phyloP scores from a whole-genome alignment of 2,113 vertebrate genomes.

The Cyphomyrus discorhynchus region DNA sequence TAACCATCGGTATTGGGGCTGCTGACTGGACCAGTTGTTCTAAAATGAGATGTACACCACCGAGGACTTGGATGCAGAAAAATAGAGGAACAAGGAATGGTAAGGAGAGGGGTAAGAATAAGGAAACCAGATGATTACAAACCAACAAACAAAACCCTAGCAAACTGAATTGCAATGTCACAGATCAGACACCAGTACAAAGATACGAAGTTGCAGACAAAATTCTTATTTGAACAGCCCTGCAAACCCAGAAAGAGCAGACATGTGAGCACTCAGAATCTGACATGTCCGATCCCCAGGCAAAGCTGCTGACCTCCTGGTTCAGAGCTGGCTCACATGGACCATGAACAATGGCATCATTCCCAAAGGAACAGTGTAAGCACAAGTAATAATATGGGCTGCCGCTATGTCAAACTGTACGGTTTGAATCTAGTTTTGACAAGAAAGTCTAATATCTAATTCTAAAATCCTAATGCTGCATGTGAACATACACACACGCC shows the following conservation, averaged over 20 bases:
- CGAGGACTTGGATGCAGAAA: not conserved
- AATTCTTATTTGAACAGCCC: not conserved
- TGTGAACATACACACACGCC: not conserved
- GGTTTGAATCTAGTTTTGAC: not conserved
- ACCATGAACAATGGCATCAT: not conserved
- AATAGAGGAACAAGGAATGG: not conserved
- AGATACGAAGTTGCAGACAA: not conserved
- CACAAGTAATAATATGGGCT: not conserved
- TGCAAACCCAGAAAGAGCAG: not conserved
- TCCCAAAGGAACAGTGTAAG: not conserved
- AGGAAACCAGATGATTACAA: not conserved
- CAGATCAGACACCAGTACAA: not conserved
- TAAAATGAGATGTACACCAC: not conserved
- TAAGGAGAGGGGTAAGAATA: not conserved
- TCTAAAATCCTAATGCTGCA: not conserved
- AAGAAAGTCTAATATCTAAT: not conserved
- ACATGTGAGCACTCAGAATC: not conserved
- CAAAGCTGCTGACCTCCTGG: not conserved
- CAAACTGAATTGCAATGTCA: not conserved
- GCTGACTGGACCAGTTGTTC: not conserved
- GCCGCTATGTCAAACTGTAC: not conserved
- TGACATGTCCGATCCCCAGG: not conserved
- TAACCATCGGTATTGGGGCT: not conserved
- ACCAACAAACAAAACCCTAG: not conserved
- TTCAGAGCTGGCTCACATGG: not conserved